Evolutionary conservation across 2,888 invertebrate genomes (phyloP).

Genomic region (Hipparchia sbordonii): DNA sequence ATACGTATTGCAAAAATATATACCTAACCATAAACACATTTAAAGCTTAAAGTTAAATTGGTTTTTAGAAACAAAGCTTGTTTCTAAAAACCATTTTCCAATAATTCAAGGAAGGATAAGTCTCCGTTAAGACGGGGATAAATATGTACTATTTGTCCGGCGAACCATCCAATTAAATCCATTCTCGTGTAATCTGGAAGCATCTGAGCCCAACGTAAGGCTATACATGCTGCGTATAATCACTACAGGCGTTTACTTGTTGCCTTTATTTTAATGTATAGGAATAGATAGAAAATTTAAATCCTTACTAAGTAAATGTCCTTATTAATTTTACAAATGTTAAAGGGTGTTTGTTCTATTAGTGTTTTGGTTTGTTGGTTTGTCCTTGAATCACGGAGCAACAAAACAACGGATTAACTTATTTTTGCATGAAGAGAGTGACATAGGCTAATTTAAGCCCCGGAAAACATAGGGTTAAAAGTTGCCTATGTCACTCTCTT

Average conservation of each 20-base stretch:
- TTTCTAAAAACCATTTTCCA: constrained; percentile 7
- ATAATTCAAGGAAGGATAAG: constrained; percentile 23
- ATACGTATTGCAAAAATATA: no score
- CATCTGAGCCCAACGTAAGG: constrained; percentile 51
- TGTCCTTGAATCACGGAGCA: no score
- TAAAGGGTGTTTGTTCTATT: no score
- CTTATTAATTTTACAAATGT: no score
- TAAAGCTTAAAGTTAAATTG: no score
- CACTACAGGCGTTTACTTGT: not conserved
- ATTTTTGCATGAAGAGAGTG: no score
- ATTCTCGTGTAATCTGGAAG: constrained; percentile 57
- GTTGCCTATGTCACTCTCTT: no score
- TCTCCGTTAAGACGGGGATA: constrained; percentile 40
- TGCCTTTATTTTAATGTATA: not conserved
- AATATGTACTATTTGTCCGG: constrained; percentile 55
- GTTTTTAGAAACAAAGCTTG: not conserved
- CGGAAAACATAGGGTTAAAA: no score
- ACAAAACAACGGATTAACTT: no score
- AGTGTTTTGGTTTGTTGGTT: no score
- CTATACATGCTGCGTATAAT: not conserved
- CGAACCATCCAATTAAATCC: constrained; percentile 59
- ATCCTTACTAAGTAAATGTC: not conserved
- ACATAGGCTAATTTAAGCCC: no score
- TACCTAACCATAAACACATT: no score
- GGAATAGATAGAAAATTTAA: not conserved